phyloP scores from a whole-genome alignment of 2,888 invertebrate genomes.

The Agrotis ipsilon region DNA sequence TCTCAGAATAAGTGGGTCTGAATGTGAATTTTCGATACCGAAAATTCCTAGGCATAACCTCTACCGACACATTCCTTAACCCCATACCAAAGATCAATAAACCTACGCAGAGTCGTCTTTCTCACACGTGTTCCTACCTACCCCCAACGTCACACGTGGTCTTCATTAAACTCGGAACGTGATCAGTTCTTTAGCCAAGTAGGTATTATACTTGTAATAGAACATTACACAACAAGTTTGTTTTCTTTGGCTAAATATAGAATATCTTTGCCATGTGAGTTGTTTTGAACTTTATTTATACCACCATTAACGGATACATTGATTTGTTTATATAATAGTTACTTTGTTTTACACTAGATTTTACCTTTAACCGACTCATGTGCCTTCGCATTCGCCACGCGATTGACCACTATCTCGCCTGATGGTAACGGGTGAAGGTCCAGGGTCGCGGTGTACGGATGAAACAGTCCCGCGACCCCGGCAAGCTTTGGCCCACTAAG shows the following conservation, averaged over 20 bases:
- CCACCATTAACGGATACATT: too few species aligned
- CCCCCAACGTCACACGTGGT: constrained; percentile 39
- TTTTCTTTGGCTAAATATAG: constrained; percentile 33
- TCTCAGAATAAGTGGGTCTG: too few species aligned
- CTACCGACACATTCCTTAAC: too few species aligned
- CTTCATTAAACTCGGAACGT: constrained; percentile 47
- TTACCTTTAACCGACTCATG: too few species aligned
- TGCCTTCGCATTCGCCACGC: too few species aligned
- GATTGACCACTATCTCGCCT: too few species aligned
- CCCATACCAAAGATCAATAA: constrained; percentile 13
- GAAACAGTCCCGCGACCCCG: too few species aligned
- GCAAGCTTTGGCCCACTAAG: too few species aligned
- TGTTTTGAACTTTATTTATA: not conserved
- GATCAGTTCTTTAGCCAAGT: constrained; percentile 46
- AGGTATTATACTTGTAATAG: constrained; percentile 12
- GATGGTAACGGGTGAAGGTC: too few species aligned
- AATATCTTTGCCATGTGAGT: constrained; percentile 14
- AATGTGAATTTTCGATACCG: too few species aligned
- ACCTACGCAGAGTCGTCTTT: not conserved
- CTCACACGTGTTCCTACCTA: constrained; percentile 20
- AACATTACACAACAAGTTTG: constrained; percentile 43
- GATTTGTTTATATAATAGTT: not conserved
- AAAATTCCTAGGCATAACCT: too few species aligned
- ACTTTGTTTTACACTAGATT: not conserved
- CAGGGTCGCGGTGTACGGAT: too few species aligned